A percentile compares a stretch with the other conserved stretches of the same genome.
These are phyloP conservation scores for Allolobophora icterica DNA, from an alignment of 2,888 invertebrate species.

Conservation along the genomic window DNA sequence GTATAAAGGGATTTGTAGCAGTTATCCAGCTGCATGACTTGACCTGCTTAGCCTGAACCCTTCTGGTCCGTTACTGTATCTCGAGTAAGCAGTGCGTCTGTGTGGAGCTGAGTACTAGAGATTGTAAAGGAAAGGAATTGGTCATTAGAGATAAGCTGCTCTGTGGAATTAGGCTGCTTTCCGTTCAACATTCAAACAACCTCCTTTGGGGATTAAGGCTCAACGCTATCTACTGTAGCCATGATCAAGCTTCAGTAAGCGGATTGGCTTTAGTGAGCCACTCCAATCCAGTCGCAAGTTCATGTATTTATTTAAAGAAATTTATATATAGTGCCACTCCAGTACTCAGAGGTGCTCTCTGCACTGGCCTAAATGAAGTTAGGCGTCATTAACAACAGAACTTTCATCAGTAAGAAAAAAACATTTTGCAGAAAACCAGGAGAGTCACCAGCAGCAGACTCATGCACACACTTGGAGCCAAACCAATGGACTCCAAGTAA, in stretches of 20 bases:
- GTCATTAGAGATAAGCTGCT: slow-evolving; percentile 6
- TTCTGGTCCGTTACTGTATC: neutral
- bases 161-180: slow-evolving; percentile 7
- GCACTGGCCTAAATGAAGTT: no score
- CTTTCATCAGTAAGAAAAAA: no score
- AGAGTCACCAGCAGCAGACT: no score
- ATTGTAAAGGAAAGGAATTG: slow-evolving; percentile 17
- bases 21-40: neutral
- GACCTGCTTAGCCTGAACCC: neutral
- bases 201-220: neutral
- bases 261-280: neutral
- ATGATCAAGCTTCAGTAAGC: neutral
- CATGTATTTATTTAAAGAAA: no score
- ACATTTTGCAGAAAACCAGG: no score
- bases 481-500: no score
- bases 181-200: neutral
- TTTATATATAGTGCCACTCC: no score
- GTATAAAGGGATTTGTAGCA: neutral
- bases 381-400: no score
- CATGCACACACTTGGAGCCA: no score
- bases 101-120: neutral
- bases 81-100: neutral
- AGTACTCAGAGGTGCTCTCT: no score
- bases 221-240: neutral
- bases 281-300: neutral